These are phyloP conservation scores for Tetrapedia diversipes DNA, from an alignment of 2,888 invertebrate species.

Conservation along the genomic window DNA sequence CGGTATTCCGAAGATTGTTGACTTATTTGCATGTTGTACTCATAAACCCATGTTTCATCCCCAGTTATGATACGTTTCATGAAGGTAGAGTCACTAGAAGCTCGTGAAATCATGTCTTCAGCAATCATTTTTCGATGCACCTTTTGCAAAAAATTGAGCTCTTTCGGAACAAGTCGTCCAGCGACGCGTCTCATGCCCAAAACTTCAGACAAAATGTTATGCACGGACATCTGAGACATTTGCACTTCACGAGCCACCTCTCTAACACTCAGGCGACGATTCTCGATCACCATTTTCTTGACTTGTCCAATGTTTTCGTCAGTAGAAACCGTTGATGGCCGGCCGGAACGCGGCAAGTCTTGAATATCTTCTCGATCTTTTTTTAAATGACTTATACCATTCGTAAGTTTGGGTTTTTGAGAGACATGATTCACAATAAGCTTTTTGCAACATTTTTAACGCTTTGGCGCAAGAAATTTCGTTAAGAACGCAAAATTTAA, in stretches of 20 bases:
- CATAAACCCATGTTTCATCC: slow-evolving; percentile 26
- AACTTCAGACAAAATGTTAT: neutral
- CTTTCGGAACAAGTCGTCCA: slow-evolving; percentile 27
- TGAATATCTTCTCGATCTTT: slow-evolving; percentile 25
- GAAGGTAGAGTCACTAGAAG: neutral
- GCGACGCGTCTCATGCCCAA: slow-evolving; percentile 19
- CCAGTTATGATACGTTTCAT: slow-evolving; percentile 8
- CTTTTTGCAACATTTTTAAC: no score
- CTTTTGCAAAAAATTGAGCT: slow-evolving; percentile 32
- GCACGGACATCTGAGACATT: neutral
- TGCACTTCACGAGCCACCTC: neutral
- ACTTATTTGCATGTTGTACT: no score
- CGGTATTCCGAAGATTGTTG: slow-evolving; percentile 14
- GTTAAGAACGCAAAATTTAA: slow-evolving; percentile 39
- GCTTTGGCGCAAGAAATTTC: slow-evolving; percentile 32
- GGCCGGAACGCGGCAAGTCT: slow-evolving; percentile 42
- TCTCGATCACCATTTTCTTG: slow-evolving; percentile 57
- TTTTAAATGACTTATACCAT: slow-evolving; percentile 35
- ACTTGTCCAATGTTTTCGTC: slow-evolving; percentile 68
- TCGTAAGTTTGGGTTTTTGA: slow-evolving; percentile 41
- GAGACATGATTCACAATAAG: slow-evolving; percentile 38
- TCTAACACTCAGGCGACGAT: slow-evolving; percentile 7
- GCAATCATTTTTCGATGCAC: slow-evolving; percentile 13
- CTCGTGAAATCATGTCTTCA: slow-evolving; percentile 22
- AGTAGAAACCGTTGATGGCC: slow-evolving; percentile 50